Evolutionary conservation across 2,797 vertebrate species (phyloP), one percentile per base, ranked within the genome.

Genomic region (Parotocinclus haroldoi): DNA sequence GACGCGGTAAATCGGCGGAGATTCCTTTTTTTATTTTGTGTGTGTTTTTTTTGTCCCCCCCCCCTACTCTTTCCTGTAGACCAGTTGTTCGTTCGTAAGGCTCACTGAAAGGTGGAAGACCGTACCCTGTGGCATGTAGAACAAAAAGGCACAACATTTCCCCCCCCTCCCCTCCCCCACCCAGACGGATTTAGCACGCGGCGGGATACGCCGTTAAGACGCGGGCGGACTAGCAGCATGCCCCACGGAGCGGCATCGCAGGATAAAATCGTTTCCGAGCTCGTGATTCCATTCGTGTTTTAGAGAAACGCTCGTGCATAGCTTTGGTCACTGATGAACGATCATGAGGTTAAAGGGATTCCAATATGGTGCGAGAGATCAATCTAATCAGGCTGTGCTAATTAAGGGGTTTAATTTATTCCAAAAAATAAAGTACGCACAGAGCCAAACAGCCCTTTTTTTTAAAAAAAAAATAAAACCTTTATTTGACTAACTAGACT

Each of bases 41-140:
- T n/a, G n/a, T n/a, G n/a, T n/a, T n/a, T n/a, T n/a, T n/a, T n/a
- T n/a, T n/a, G n/a, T n/a, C n/a, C n/a, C n/a, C n/a, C n/a, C n/a
- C n/a, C n/a, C n/a, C n/a, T n/a, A n/a, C n/a, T n/a, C n/a, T 27
- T 27, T 27, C 27, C 27, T 27, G 11, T 4, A 72, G 57, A 67
- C 58, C 66, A 68, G 51, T 70, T 74, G 67, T 69, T 69, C 62
- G 65, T 66, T 73, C 49, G 57, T 79, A 79, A 79, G 77, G 77
- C 74, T 79, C 70, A 66, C 69, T 71, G 67, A 75, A 68, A 66
- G 74, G 69, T 73, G 77, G 77, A 81, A 81, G 79, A 81, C 79
- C 74, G 71, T 74, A 78, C 76, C 76, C 73, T 75, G 73, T 76
- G 76, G 71, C 71, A 73, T 76, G 67, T 76, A 68, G 61, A 78